These are phyloP conservation scores for Temnothorax nylanderi DNA, from an alignment of 1,140 invertebrate genomes.

Conservation along the genomic window DNA sequence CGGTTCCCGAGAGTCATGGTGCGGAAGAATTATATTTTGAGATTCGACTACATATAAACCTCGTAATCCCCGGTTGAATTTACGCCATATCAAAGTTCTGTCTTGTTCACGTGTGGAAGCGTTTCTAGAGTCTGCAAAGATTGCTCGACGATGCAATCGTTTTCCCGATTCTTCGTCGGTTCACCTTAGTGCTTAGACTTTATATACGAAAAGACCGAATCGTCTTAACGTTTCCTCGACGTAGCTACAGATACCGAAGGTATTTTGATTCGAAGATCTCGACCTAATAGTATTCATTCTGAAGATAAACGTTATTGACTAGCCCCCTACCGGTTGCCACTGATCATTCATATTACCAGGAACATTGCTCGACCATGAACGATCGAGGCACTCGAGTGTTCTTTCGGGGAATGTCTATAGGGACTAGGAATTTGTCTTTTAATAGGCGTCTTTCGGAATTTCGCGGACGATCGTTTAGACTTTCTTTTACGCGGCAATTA, in stretches of 20 bases:
- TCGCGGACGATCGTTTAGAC: slow-evolving; percentile 36
- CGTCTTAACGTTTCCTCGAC: slow-evolving; percentile 46
- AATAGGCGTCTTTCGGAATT: slow-evolving; percentile 35
- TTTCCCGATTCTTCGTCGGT: background rate
- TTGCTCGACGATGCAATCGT: slow-evolving; percentile 10
- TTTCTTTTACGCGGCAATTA: background rate
- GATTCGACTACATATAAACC: slow-evolving; percentile 37
- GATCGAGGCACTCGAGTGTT: background rate
- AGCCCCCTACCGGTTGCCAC: slow-evolving; percentile 46
- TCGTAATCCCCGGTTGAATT: slow-evolving; percentile 1
- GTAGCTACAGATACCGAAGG: slow-evolving; percentile 7
- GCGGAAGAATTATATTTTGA: slow-evolving; percentile 11
- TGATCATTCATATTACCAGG: slow-evolving; percentile 30
- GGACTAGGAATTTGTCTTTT: slow-evolving; percentile 60
- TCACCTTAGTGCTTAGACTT: background rate
- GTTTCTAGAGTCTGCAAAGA: slow-evolving; percentile 2
- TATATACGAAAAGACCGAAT: slow-evolving; percentile 61
- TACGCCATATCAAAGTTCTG: background rate
- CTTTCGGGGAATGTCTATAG: slow-evolving; percentile 68
- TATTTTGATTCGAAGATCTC: slow-evolving; percentile 19
- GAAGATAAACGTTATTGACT: slow-evolving; percentile 57
- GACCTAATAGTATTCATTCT: slow-evolving; percentile 35
- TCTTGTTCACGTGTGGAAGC: background rate
- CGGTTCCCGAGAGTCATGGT: background rate
- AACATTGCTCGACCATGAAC: slow-evolving; percentile 24